These are phyloP conservation scores for Kryptolebias marmoratus DNA, from an alignment of 2,113 vertebrate genomes.

Conservation along the genomic window DNA sequence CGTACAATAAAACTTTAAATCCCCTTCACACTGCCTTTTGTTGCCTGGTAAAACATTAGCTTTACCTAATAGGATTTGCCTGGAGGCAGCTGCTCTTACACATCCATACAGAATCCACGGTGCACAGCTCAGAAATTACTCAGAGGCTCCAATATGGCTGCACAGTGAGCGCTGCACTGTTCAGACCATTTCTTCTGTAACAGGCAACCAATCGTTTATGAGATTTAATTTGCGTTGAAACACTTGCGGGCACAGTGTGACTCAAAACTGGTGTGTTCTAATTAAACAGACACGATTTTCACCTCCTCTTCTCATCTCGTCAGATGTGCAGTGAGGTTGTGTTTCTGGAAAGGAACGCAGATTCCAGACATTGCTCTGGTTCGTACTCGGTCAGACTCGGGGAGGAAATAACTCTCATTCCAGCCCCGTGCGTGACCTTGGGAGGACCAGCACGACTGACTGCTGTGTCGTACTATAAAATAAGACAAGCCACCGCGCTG, in stretches of 20 bases:
- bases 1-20: slow-evolving; percentile 52
- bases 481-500: slow-evolving; percentile 38
- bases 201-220: background rate
- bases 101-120: slow-evolving; percentile 61
- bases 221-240: slow-evolving; percentile 13
- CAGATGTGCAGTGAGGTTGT: background rate
- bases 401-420: slow-evolving; percentile 78
- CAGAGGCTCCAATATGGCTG: background rate
- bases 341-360: slow-evolving; percentile 21
- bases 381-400: slow-evolving; percentile 55
- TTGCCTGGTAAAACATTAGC: slow-evolving; percentile 61
- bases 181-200: background rate
- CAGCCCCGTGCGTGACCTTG: slow-evolving; percentile 71
- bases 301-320: background rate
- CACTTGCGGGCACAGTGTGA: background rate
- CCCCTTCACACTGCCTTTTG: slow-evolving; percentile 36
- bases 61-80: slow-evolving; percentile 53
- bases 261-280: background rate
- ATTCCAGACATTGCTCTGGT: slow-evolving; percentile 55
- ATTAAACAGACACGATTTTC: slow-evolving; percentile 2
- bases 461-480: slow-evolving; percentile 46
- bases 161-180: background rate
- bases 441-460: slow-evolving; percentile 54
- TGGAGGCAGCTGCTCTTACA: slow-evolving; percentile 54
- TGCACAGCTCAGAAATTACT: slow-evolving; percentile 52